Base-by-base conservation (phyloP, 1,140 invertebrate species). In the Musca domestica region DNA sequence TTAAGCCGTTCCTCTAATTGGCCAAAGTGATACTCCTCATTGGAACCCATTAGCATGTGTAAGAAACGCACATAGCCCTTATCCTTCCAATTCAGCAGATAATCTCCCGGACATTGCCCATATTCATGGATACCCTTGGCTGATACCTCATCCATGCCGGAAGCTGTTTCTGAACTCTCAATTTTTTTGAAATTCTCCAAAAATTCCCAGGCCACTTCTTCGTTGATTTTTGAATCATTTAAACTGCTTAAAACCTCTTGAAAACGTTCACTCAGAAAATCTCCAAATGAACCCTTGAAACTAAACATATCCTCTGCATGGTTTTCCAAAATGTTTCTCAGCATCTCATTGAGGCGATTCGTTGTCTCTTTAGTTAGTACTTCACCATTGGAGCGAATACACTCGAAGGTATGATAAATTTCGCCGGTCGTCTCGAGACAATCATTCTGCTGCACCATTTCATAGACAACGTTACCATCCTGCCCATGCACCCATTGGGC, bases 401-500 rank as follows among this genome's bases (percentile, higher is more conserved):
- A 83, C 41, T 74, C 61, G 65, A 73, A 70, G 14, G 47, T 51
- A 52, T 61, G 69, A 19, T 64, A 58, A n/a, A 68, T 58, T 52
- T 76, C n/a, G 27, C 25, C 52, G 12, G n/a, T 46, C 2, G 56
- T 52, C 67, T 71, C 72, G 10, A 76, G 80, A 14, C 88, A 70
- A 10, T 88, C 72, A 71, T 83, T 78, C 6, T 46, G 7, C 12
- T 86, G 70, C 1, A 56, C 58, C 61, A 90, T 73, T 69, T 89
- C 81, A 75, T 85, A 92, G 2, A 90, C 87, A 20, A 85, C 73
- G 81, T 93, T 91, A 47, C 83, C 85, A 63, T 87, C 83, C 78
- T 92, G 86, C 15, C 92, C 92, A 74, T 95, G 92, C 70, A 93
- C 85, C 66, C 68, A 71, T 34, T 94, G 90, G 41, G 91, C 93